Evolutionary conservation across 1,140 invertebrate species (phyloP).

Genomic region (Micrasema minimum): DNA sequence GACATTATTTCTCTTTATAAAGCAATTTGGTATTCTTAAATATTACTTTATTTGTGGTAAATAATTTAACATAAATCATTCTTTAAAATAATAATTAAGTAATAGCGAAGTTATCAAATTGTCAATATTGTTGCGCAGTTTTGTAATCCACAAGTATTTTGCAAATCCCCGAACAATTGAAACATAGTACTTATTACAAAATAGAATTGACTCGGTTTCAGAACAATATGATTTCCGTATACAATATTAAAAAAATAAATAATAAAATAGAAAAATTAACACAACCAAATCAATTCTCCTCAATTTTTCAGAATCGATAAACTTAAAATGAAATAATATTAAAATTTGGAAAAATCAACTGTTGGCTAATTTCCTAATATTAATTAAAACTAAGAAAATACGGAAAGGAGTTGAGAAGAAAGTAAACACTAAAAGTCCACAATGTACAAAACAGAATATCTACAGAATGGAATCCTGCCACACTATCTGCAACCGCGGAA

Average conservation of each 20-base stretch:
- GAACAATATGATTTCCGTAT: background rate
- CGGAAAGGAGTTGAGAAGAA: constrained; percentile 11
- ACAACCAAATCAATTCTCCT: constrained; percentile 25
- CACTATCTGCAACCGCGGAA: background rate
- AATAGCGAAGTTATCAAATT: too few relatives aligned
- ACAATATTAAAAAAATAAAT: constrained; percentile 24
- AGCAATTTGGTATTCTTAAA: too few relatives aligned
- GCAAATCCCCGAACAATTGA: too few relatives aligned
- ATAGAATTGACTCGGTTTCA: too few relatives aligned
- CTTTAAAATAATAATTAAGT: too few relatives aligned
- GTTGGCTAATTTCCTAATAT: constrained; percentile 9
- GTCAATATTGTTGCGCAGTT: too few relatives aligned
- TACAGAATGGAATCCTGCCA: background rate
- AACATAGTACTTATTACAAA: too few relatives aligned
- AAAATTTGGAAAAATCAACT: constrained; percentile 31
- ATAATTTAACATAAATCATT: background rate
- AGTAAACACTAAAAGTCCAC: too few relatives aligned
- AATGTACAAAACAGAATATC: background rate
- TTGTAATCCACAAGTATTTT: too few relatives aligned
- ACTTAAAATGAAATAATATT: constrained; percentile 38
- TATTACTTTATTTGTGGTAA: background rate
- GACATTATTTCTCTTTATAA: too few relatives aligned
- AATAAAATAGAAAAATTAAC: constrained; percentile 29
- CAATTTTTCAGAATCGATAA: constrained; percentile 25
- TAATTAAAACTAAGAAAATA: constrained; percentile 29